Base-by-base conservation (phyloP, 2,113 vertebrate species). In the Ailuropoda melanoleuca region DNA sequence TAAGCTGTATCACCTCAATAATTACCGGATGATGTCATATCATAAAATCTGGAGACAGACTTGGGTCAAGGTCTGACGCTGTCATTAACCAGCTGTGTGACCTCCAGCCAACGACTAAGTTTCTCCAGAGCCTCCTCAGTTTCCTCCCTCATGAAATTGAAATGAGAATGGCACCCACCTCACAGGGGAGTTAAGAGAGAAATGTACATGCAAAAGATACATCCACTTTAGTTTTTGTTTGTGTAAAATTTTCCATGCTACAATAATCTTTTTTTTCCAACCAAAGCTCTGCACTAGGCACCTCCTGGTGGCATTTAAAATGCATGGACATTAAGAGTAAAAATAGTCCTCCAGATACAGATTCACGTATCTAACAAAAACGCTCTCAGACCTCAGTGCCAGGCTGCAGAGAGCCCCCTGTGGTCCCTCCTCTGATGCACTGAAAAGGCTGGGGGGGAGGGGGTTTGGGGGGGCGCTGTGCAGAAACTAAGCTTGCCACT, bases 21-120 rank as follows among this genome's bases (percentile, higher is more conserved):
- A 98, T 68, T 87, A 75, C 55, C 46, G 90, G 83, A 64, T 95
- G 87, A 92, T 95, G 62, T 96, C 83, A 96, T 66, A 21, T 46
- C 62, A 90, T 87, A 92, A 93, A 72, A 74, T 87, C 39, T 83
- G 34, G 55, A 96, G 84, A 87, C 39, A 95, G 78, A 18, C 60
- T 19, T 34, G 9, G 84, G 90, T 95, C 87, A 97, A 97, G 74
- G 37, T 93, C 74, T 89, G 77, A 72, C 31, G 74, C 83, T 93
- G 34, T 93, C 66, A 60, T 78, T 55, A 92, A 82, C 53, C n/a
- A 46, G n/a, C 55, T 77, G 21, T 64, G 34, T 95, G 96, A 97
- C 43, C 70, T 50, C 29, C 48, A 31, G 9, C 9, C 55, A 78
- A 74, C 18, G 43, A 86, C 60, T 43, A 34, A 21, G 93, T 66